phyloP scores from a whole-genome alignment of 2,113 vertebrate species.

The Cromileptes altivelis region DNA sequence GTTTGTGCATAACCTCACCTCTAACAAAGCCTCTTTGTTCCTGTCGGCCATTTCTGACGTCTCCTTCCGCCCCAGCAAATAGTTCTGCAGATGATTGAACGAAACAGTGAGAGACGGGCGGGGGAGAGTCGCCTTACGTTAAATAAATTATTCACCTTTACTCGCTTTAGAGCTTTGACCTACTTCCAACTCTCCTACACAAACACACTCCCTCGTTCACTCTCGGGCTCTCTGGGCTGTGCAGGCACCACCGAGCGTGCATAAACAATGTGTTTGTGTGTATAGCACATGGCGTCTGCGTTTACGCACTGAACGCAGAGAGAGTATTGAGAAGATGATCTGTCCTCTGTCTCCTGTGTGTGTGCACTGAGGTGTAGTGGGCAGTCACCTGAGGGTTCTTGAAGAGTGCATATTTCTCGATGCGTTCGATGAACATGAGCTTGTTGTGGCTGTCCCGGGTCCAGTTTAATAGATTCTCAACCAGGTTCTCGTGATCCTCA shows the following conservation, averaged over 20 bases:
- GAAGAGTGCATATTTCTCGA: conserved; percentile 98
- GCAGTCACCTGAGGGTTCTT: conserved; percentile 95
- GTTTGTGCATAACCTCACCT: conserved; percentile 82
- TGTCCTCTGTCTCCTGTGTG: neutral
- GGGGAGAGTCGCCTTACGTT: conserved; percentile 42
- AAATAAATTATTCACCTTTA: conserved; percentile 79
- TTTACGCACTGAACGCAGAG: neutral
- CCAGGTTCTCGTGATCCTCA: conserved; percentile 98
- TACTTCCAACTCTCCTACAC: conserved; percentile 72
- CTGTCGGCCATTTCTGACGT: conserved; percentile 97
- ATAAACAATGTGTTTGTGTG: conserved; percentile 57
- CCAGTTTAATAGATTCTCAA: conserved; percentile 99
- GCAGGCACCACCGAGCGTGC: conserved; percentile 48
- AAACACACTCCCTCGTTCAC: conserved; percentile 44
- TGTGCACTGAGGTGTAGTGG: neutral
- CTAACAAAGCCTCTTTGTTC: conserved; percentile 96
- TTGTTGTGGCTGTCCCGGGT: conserved; percentile 99
- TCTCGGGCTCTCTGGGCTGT: neutral
- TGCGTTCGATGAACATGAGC: conserved; percentile 97
- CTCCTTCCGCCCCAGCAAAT: conserved; percentile 96
- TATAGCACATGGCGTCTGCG: neutral
- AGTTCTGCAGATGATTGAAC: conserved; percentile 88
- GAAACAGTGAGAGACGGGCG: neutral
- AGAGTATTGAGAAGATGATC: neutral
- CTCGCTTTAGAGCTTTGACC: conserved; percentile 71